Conservation (phyloP, 2,113 vertebrate species). For the Grantiella picta region DNA sequence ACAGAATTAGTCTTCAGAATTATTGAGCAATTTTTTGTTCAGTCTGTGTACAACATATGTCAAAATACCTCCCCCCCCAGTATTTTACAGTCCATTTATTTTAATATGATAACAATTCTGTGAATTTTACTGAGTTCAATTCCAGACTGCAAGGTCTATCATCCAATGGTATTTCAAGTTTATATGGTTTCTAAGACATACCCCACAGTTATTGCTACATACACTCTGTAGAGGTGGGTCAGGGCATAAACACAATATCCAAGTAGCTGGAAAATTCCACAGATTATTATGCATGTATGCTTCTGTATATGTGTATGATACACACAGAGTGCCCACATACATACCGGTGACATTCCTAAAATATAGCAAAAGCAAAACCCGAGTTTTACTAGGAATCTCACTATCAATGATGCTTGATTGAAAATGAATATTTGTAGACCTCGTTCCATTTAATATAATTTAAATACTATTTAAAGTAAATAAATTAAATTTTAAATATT, state of each 20-base stretch:
- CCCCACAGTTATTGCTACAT: background rate
- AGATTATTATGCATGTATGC: background rate
- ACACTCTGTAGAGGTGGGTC: background rate
- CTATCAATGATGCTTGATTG: fast-evolving
- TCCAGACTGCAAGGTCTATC: background rate
- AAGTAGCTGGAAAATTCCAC: background rate
- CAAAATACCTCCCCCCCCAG: fast-evolving
- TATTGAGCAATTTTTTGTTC: background rate
- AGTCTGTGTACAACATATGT: background rate
- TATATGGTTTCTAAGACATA: background rate
- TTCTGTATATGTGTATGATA: background rate
- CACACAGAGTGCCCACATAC: background rate
- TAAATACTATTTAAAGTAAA: background rate
- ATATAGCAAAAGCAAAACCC: fast-evolving
- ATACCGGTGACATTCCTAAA: background rate
- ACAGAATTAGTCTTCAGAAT: background rate
- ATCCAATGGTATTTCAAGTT: background rate
- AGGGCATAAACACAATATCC: fast-evolving
- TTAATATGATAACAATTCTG: background rate
- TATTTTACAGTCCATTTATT: background rate
- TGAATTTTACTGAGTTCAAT: background rate
- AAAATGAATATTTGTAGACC: background rate
- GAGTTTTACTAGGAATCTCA: background rate
- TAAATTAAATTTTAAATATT: background rate
- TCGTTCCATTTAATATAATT: background rate